A percentile compares a stretch with the other conserved stretches of the same genome.
Evolutionary conservation across 2,113 vertebrate genomes (phyloP).

Genomic region (Morone chrysops): DNA sequence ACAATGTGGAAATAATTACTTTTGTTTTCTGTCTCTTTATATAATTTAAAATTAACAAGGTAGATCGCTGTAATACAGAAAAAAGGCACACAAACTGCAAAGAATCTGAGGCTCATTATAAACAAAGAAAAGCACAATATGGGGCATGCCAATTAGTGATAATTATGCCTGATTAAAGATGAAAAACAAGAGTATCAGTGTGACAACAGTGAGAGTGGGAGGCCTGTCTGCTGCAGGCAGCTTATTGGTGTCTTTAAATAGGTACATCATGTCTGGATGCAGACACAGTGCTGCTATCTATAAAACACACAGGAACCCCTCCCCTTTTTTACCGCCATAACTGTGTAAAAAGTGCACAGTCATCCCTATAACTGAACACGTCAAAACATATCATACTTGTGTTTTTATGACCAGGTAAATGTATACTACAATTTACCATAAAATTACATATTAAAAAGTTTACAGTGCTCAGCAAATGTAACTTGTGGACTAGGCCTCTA

Average conservation of each 20-base stretch:
- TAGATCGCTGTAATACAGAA: neutral
- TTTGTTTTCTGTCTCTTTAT: neutral
- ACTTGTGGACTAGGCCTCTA: neutral
- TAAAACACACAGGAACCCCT: conserved; percentile 37
- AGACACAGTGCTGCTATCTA: conserved; percentile 56
- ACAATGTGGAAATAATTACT: neutral
- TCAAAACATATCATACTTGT: neutral
- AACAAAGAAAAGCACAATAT: neutral
- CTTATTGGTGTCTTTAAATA: conserved; percentile 59
- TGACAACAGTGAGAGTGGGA: neutral
- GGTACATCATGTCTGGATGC: conserved; percentile 9
- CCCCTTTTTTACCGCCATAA: conserved; percentile 34
- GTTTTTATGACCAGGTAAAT: neutral
- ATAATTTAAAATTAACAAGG: neutral
- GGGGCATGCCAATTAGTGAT: neutral
- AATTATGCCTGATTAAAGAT: neutral
- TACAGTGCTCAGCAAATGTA: neutral
- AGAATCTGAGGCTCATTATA: neutral
- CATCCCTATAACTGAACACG: conserved; percentile 42
- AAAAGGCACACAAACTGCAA: neutral
- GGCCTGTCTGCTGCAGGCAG: neutral
- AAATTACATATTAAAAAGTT: neutral
- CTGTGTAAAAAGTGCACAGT: conserved; percentile 63
- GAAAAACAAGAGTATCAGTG: neutral
- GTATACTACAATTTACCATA: neutral